Evolutionary conservation across 2,888 invertebrate species (phyloP).

Genomic region (Sipha maydis): DNA sequence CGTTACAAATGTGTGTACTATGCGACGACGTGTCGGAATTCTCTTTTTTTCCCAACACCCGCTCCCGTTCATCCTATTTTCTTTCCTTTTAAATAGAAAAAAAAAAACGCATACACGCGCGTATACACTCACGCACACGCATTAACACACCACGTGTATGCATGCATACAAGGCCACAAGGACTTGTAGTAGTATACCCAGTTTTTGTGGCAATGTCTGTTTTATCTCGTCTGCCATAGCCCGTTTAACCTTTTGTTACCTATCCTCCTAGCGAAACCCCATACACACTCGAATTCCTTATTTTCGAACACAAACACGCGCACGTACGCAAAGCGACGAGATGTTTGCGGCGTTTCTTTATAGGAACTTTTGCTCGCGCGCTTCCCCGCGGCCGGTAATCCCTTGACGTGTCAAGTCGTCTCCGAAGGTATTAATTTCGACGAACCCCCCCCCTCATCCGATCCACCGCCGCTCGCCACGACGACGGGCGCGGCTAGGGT

Average conservation of each 20-base stretch:
- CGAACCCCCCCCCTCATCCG: neutral
- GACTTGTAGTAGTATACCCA: neutral
- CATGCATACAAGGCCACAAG: no score
- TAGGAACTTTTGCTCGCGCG: neutral
- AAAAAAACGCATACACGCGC: neutral
- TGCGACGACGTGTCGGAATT: conserved; percentile 51
- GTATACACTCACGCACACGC: neutral
- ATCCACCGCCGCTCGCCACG: no score
- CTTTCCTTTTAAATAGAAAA: conserved; percentile 45
- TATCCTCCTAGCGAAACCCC: no score
- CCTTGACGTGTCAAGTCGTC: conserved; percentile 35
- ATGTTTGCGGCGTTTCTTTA: neutral
- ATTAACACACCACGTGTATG: neutral
- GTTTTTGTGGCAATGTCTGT: conserved; percentile 50
- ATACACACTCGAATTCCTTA: conserved; percentile 4
- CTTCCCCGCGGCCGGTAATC: neutral
- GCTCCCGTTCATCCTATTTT: neutral
- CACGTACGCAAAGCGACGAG: neutral
- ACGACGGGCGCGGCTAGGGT: no score
- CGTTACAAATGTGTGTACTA: conserved; percentile 46
- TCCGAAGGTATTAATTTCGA: conserved; percentile 48
- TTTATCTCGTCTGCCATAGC: conserved; percentile 49
- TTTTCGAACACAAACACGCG: neutral
- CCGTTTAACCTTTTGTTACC: conserved; percentile 59
- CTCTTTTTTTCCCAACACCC: no score